phyloP scores from a whole-genome alignment of 2,797 vertebrate species.

The Danionella dracula region DNA sequence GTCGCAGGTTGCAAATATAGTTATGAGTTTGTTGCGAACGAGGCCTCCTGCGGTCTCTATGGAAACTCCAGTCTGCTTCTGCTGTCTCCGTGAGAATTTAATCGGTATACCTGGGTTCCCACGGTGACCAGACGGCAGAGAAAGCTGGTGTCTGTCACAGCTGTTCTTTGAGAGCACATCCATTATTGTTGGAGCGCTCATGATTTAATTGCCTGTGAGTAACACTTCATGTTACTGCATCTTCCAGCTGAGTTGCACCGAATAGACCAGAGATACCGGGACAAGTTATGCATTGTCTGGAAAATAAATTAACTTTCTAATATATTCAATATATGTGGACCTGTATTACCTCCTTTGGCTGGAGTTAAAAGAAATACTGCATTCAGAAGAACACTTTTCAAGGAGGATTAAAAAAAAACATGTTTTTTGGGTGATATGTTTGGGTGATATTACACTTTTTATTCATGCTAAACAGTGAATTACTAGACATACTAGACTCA shows the following conservation, averaged over 20 bases:
- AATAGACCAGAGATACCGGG: background rate
- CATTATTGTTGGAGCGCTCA: background rate
- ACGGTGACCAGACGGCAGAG: conserved; percentile 31
- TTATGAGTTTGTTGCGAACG: conserved; percentile 44
- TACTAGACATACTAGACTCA: too few species aligned
- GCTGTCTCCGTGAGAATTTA: conserved; percentile 51
- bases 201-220: conserved; percentile 12
- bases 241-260: background rate
- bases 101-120: conserved; percentile 49
- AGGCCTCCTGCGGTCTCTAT: conserved; percentile 64
- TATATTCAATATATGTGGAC: too few species aligned
- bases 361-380: too few species aligned
- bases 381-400: too few species aligned
- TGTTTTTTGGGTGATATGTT: too few species aligned
- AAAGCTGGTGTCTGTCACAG: conserved; percentile 31
- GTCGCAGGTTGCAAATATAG: background rate
- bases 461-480: too few species aligned
- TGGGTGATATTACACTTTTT: too few species aligned
- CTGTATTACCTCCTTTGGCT: too few species aligned
- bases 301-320: too few species aligned
- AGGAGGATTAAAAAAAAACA: background rate
- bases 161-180: conserved; percentile 10
- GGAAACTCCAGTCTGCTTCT: conserved; percentile 60
- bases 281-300: too few species aligned
- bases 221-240: background rate